A percentile compares a stretch with the other conserved stretches of the same genome.
These are phyloP conservation scores for Pseudopipra pipra DNA, from an alignment of 2,113 vertebrate genomes.

Conservation along the genomic window DNA sequence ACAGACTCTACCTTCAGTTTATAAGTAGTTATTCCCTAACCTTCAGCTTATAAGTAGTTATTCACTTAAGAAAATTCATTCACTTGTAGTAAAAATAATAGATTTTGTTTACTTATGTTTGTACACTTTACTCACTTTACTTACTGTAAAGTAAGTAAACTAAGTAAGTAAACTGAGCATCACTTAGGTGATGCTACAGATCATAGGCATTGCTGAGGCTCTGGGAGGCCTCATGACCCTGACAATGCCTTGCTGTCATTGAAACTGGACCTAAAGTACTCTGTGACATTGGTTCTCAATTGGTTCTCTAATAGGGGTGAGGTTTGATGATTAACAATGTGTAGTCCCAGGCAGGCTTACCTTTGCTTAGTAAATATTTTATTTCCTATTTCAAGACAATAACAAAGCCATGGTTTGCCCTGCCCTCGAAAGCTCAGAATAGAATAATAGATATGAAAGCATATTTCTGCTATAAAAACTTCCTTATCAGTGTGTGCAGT, in stretches of 20 bases:
- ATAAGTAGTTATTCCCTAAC: not conserved
- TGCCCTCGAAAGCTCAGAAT: not conserved
- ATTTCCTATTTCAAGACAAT: conserved; percentile 1
- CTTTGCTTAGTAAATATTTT: conserved; percentile 31
- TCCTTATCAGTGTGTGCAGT: not conserved
- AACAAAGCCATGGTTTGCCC: not conserved
- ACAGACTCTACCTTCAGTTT: not conserved
- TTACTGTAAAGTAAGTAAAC: too few species aligned
- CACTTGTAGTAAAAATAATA: not conserved
- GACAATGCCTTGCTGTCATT: not conserved
- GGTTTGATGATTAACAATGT: not conserved
- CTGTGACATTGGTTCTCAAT: not conserved
- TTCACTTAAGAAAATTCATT: not conserved
- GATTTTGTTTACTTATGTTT: not conserved
- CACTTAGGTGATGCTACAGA: not conserved
- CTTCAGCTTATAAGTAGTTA: not conserved
- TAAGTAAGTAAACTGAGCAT: too few species aligned
- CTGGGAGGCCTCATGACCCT: not conserved
- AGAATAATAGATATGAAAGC: not conserved
- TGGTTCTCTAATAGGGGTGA: not conserved
- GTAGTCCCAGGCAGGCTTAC: not conserved
- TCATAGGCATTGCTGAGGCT: not conserved
- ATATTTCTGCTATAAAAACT: not conserved
- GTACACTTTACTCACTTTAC: not conserved
- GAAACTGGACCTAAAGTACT: not conserved